Evolutionary conservation across 2,888 invertebrate species (phyloP).

Genomic region (Fragum fragum): DNA sequence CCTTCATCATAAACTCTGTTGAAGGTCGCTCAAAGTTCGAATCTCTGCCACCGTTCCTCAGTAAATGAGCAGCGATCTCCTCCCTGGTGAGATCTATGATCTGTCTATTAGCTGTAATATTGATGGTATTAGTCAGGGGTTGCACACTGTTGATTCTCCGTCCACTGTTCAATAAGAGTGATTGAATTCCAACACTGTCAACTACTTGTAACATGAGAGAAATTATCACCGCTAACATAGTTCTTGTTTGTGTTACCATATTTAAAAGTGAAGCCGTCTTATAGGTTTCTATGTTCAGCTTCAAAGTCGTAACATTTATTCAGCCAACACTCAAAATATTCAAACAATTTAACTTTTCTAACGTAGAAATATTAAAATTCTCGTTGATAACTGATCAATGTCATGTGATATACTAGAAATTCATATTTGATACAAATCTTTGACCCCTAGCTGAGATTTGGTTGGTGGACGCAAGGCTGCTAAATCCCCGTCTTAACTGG

Average conservation of each 20-base stretch:
- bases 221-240: background rate
- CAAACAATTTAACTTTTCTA: background rate
- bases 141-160: background rate
- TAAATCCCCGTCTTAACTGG: constrained; percentile 64
- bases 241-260: background rate
- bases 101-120: constrained; percentile 16
- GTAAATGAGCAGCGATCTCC: constrained; percentile 36
- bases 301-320: too few species aligned
- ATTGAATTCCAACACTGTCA: constrained; percentile 1
- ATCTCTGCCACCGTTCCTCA: constrained; percentile 44
- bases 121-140: background rate
- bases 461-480: constrained; percentile 3
- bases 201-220: background rate
- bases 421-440: constrained; percentile 4
- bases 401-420: constrained; percentile 25
- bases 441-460: constrained; percentile 14
- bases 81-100: constrained; percentile 35
- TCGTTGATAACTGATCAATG: constrained; percentile 1
- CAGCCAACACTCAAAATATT: background rate
- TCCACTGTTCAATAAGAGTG: constrained; percentile 18
- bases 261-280: background rate
- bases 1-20: constrained; percentile 76
- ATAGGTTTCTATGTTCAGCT: too few species aligned
- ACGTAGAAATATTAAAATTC: background rate
- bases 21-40: constrained; percentile 85